A percentile compares a stretch with the other conserved stretches of the same genome.
Conservation (phyloP, 2,797 vertebrate genomes). For the Coracias cyanogaster region DNA sequence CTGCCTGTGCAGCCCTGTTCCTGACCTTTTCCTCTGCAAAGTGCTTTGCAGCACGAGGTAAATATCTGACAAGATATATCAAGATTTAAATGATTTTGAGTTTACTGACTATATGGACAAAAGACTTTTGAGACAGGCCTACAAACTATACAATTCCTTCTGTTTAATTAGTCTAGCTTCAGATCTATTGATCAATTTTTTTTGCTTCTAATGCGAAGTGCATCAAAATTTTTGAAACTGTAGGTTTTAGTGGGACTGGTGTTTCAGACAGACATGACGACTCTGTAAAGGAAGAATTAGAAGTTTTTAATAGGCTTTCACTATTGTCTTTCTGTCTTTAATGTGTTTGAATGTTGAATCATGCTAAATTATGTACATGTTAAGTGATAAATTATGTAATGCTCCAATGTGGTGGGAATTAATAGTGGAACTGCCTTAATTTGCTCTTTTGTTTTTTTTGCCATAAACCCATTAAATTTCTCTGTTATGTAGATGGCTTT, state of each 20-base stretch:
- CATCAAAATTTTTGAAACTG: not conserved
- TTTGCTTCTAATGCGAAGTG: not conserved
- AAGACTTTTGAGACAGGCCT: not conserved
- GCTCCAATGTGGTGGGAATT: slow-evolving; percentile 20
- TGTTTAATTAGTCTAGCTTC: not conserved
- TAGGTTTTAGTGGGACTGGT: not conserved
- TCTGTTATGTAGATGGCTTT: slow-evolving; percentile 33
- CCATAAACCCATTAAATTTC: slow-evolving; percentile 5
- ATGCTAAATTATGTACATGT: slow-evolving; percentile 62
- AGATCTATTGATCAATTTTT: not conserved
- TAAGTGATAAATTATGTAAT: slow-evolving; percentile 59
- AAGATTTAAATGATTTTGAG: not conserved
- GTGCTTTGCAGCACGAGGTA: not conserved
- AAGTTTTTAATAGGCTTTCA: not conserved
- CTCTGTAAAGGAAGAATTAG: not conserved
- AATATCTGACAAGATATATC: not conserved
- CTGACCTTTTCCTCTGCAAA: not conserved
- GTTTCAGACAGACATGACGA: not conserved
- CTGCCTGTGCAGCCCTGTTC: not conserved
- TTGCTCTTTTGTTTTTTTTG: not conserved
- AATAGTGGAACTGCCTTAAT: slow-evolving; percentile 43
- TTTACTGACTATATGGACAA: not conserved
- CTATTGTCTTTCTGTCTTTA: not conserved
- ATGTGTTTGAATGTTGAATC: slow-evolving; percentile 37
- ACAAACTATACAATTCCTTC: not conserved